Percentiles rank a stretch among this genome's conserved stretches.
These are phyloP conservation scores for Mormoops blainvillei DNA, from an alignment of 2,113 vertebrate genomes.

Conservation along the genomic window DNA sequence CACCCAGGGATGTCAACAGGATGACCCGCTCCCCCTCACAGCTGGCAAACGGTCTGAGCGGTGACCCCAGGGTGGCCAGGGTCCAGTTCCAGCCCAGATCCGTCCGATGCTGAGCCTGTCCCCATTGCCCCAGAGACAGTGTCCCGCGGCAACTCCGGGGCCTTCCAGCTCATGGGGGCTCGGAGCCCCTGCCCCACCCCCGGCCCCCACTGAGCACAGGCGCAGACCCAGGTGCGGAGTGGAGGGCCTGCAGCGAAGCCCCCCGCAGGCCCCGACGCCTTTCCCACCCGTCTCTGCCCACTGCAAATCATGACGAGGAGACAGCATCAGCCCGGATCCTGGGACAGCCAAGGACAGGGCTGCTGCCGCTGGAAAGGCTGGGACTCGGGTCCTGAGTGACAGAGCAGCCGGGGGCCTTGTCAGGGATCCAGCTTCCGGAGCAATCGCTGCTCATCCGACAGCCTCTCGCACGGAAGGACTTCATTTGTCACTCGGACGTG, in stretches of 20 bases:
- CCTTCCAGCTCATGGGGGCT: too few relatives aligned
- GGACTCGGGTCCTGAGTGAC: background rate
- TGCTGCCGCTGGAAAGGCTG: fast-evolving
- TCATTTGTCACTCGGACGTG: background rate
- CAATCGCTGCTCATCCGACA: fast-evolving
- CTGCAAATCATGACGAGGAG: background rate
- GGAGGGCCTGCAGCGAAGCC: fast-evolving
- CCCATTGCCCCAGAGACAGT: too few relatives aligned
- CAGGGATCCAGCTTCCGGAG: background rate
- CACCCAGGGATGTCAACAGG: too few relatives aligned
- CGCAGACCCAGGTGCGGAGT: background rate
- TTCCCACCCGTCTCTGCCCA: fast-evolving
- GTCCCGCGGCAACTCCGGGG: too few relatives aligned
- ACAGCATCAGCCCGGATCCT: fast-evolving
- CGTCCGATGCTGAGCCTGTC: too few relatives aligned
- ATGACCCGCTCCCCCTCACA: too few relatives aligned
- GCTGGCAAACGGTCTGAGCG: too few relatives aligned
- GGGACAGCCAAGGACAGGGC: background rate
- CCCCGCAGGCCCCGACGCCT: background rate
- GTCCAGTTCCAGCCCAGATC: too few relatives aligned
- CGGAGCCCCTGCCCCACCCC: too few relatives aligned
- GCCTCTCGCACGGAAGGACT: background rate
- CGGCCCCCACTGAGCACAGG: too few relatives aligned
- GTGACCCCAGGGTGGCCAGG: too few relatives aligned
- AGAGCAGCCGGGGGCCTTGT: background rate